phyloP scores from a whole-genome alignment of 2,797 vertebrate genomes.

The Coregonus suidteri region DNA sequence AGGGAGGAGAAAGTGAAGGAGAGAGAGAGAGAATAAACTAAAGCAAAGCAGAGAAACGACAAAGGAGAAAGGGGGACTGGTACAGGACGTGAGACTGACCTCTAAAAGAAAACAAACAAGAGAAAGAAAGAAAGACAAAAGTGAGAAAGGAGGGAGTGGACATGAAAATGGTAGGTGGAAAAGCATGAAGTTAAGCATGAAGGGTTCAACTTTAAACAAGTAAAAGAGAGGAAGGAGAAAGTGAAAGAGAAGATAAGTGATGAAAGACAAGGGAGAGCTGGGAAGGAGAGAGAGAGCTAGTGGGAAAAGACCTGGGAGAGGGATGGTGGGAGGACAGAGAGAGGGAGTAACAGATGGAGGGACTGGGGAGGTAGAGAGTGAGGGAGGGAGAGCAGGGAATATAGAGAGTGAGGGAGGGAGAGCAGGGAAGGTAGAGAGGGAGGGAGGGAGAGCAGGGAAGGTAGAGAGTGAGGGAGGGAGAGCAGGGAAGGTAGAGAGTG shows the following conservation, averaged over 20 bases:
- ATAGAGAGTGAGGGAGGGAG: too few relatives aligned
- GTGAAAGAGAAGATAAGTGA: not conserved
- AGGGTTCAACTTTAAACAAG: too few relatives aligned
- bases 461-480: not conserved
- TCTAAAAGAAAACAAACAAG: not conserved
- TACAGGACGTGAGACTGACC: not conserved
- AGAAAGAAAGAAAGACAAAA: not conserved
- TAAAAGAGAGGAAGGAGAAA: not conserved
- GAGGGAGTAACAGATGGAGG: not conserved
- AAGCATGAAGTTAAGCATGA: too few relatives aligned
- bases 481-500: not conserved
- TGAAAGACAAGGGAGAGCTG: not conserved
- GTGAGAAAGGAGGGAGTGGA: not conserved
- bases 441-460: too few relatives aligned
- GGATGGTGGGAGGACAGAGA: slow-evolving; percentile 14
- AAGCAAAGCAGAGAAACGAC: not conserved
- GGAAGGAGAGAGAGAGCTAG: not conserved
- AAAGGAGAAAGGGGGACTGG: not conserved
- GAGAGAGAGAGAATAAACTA: not conserved
- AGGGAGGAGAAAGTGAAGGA: slow-evolving; percentile 13
- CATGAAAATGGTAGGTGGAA: too few relatives aligned
- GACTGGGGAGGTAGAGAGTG: not conserved
- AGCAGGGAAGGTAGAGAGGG: not conserved
- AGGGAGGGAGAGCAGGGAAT: too few relatives aligned
- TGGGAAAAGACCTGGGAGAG: slow-evolving; percentile 5